These are phyloP conservation scores for Heliornis fulica DNA, from an alignment of 2,113 vertebrate species.

Conservation along the genomic window DNA sequence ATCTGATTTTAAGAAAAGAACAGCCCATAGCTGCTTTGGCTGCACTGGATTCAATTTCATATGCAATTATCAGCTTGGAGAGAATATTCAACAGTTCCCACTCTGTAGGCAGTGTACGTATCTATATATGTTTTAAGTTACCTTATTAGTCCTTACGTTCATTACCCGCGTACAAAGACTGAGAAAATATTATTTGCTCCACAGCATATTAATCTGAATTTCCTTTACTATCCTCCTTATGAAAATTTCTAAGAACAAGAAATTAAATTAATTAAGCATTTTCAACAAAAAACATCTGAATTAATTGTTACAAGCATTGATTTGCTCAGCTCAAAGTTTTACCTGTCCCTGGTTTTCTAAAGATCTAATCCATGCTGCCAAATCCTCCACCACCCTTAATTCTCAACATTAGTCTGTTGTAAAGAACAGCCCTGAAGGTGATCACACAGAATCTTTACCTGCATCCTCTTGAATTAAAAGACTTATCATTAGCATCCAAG, in stretches of 20 bases:
- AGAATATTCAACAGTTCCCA: neutral
- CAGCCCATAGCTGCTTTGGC: neutral
- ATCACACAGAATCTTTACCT: slow-evolving; percentile 23
- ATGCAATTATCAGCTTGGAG: neutral
- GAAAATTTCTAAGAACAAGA: neutral
- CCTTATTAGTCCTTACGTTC: neutral
- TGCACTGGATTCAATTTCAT: neutral
- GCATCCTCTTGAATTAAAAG: neutral
- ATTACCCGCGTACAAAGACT: neutral
- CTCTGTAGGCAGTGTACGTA: neutral
- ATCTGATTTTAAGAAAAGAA: too few species aligned
- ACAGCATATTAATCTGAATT: neutral
- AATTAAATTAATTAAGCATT: neutral
- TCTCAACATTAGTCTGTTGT: rapidly evolving
- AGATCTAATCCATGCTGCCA: neutral
- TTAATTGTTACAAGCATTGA: neutral
- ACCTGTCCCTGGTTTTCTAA: neutral
- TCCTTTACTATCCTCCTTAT: neutral
- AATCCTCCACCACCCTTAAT: neutral
- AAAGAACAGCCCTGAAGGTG: neutral
- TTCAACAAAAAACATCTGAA: neutral
- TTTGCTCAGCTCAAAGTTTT: neutral
- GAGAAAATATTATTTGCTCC: neutral
- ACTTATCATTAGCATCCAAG: slow-evolving; percentile 3
- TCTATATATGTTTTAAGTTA: neutral